A percentile compares a stretch with the other conserved stretches of the same genome.
phyloP scores from a whole-genome alignment of 2,888 invertebrate genomes.

The Fragum whitleyi region DNA sequence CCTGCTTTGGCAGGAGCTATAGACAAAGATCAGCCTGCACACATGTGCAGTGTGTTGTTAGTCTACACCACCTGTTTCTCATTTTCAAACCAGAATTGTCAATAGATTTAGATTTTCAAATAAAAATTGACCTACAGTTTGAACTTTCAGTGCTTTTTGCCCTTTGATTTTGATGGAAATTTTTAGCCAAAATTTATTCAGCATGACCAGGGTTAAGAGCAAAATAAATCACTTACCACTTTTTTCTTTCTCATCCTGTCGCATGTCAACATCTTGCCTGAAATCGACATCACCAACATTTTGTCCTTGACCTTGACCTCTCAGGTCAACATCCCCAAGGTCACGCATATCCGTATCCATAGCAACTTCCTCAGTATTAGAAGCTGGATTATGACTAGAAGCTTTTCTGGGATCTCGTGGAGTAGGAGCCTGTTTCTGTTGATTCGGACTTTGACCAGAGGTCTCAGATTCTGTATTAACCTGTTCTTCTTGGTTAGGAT shows the following conservation, averaged over 20 bases:
- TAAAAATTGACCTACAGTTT: too few species aligned
- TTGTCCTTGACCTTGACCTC: conserved; percentile 4
- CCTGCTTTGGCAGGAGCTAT: too few species aligned
- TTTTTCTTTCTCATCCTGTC: conserved; percentile 39
- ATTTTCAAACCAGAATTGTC: too few species aligned
- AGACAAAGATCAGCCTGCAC: too few species aligned
- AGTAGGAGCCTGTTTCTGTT: background rate
- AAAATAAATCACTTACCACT: conserved; percentile 24
- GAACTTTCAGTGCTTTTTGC: too few species aligned
- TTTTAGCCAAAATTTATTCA: too few species aligned
- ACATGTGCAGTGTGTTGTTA: too few species aligned
- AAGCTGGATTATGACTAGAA: conserved; percentile 6
- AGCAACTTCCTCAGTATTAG: conserved; percentile 2
- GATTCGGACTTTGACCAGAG: conserved; percentile 6
- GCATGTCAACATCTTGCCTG: conserved; percentile 57
- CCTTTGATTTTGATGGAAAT: too few species aligned
- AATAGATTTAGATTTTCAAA: too few species aligned
- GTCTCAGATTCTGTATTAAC: background rate
- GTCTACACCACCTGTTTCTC: too few species aligned
- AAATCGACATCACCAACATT: conserved; percentile 51
- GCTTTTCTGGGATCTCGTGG: conserved; percentile 13
- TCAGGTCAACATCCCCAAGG: conserved; percentile 9
- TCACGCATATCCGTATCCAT: conserved; percentile 42
- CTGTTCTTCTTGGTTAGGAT: background rate
- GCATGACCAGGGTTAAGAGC: too few species aligned